Conservation (phyloP, 2,888 invertebrate species). For the Ferdinandea cuprea region DNA sequence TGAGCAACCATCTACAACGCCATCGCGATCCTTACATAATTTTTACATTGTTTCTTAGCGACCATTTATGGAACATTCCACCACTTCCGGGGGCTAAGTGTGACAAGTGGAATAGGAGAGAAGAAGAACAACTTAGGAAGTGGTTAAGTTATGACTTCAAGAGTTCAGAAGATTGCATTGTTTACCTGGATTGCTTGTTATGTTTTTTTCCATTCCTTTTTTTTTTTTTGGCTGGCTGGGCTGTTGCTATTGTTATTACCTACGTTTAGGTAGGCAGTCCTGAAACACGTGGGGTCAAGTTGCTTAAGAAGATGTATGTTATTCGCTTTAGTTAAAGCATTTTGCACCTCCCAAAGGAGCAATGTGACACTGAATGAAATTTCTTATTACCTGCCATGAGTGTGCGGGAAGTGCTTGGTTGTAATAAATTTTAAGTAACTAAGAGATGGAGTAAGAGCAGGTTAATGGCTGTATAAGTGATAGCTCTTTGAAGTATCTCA, state of each 20-base stretch:
- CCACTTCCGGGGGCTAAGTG: constrained; percentile 38
- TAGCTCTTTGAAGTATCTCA: too few relatives aligned
- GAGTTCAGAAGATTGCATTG: constrained; percentile 72
- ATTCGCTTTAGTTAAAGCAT: constrained; percentile 58
- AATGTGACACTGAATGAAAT: constrained; percentile 55
- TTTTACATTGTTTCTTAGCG: neutral
- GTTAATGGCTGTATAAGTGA: too few relatives aligned
- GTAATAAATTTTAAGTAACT: constrained; percentile 1
- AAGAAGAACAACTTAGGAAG: constrained; percentile 70
- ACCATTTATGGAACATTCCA: constrained; percentile 32
- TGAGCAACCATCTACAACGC: neutral
- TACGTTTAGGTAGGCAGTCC: constrained; percentile 3
- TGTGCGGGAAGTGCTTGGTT: constrained; percentile 11
- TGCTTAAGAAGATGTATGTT: constrained; percentile 58
- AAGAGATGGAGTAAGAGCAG: neutral
- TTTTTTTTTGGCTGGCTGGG: neutral
- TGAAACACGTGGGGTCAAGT: constrained; percentile 62
- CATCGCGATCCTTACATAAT: neutral
- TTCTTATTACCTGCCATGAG: constrained; percentile 37
- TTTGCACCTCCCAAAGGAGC: constrained; percentile 50
- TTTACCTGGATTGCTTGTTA: constrained; percentile 61
- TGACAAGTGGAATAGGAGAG: constrained; percentile 53
- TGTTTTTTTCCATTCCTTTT: neutral
- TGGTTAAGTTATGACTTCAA: constrained; percentile 72
- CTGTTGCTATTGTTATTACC: neutral